These are phyloP conservation scores for pig (Sus scrofa) DNA, from an alignment of 2,113 vertebrate species.

Conservation along the genomic window DNA sequence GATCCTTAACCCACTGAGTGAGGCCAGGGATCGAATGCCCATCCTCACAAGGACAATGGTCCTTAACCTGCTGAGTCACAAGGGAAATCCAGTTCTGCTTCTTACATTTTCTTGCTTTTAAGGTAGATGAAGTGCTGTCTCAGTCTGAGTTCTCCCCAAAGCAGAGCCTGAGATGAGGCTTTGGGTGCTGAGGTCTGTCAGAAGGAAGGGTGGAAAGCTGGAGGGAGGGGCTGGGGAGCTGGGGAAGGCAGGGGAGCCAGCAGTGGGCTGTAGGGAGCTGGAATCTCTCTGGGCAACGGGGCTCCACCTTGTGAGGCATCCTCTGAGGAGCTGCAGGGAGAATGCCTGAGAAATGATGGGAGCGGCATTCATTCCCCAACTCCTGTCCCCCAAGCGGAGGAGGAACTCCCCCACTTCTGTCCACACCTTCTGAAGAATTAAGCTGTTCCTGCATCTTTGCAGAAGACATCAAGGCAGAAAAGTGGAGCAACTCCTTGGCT, in stretches of 20 bases:
- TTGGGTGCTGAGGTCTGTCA: too few species aligned
- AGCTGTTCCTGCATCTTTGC: not conserved
- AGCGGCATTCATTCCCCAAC: not conserved
- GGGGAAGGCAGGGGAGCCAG: too few species aligned
- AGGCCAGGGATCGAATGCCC: too few species aligned
- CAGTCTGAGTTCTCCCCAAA: not conserved
- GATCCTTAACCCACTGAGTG: too few species aligned
- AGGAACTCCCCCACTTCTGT: accelerated
- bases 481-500: not conserved
- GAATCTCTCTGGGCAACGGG: not conserved
- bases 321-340: not conserved
- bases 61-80: too few species aligned
- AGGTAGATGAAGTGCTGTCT: not conserved
- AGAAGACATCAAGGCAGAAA: not conserved
- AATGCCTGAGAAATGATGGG: not conserved
- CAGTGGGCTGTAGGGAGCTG: accelerated
- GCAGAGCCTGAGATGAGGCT: not conserved
- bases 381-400: not conserved
- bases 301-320: not conserved
- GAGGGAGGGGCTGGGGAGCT: accelerated
- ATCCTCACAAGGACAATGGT: too few species aligned
- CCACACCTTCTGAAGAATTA: not conserved
- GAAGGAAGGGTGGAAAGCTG: not conserved
- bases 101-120: not conserved
- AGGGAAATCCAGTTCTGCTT: too few species aligned